Conservation (phyloP, 2,797 vertebrate species). For the Phoxinus dragarum region DNA sequence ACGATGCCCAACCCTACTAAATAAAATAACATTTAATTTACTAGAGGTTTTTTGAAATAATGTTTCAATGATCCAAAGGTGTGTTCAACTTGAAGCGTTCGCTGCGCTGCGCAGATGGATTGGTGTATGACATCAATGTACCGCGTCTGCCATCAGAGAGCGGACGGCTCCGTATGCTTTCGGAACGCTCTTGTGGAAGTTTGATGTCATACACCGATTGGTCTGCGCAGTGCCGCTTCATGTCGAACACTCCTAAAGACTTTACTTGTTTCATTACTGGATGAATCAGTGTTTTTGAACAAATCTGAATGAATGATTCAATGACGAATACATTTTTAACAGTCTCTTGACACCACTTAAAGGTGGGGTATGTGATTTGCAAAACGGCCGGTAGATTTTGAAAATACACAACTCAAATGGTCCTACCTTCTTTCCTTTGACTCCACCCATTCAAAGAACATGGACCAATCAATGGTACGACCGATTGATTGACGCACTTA, state of each 20-base stretch:
- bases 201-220: neutral
- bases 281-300: neutral
- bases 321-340: neutral
- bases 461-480: too few relatives aligned
- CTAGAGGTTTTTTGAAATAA: neutral
- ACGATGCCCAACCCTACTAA: too few relatives aligned
- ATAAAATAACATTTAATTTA: neutral
- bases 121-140: neutral
- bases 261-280: neutral
- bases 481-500: too few relatives aligned
- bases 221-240: neutral
- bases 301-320: neutral
- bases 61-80: neutral
- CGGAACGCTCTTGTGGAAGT: rapidly evolving
- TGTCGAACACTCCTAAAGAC: neutral
- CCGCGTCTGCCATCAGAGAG: too few relatives aligned
- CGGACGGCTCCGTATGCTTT: neutral
- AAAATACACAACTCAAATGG: too few relatives aligned
- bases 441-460: too few relatives aligned
- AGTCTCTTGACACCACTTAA: neutral
- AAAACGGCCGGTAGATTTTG: too few relatives aligned
- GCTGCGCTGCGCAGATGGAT: too few relatives aligned
- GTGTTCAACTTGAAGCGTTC: neutral
- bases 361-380: too few relatives aligned
- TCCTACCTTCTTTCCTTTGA: too few relatives aligned